phyloP scores from a whole-genome alignment of 2,797 vertebrate genomes.

The Aselliscus stoliczkanus region DNA sequence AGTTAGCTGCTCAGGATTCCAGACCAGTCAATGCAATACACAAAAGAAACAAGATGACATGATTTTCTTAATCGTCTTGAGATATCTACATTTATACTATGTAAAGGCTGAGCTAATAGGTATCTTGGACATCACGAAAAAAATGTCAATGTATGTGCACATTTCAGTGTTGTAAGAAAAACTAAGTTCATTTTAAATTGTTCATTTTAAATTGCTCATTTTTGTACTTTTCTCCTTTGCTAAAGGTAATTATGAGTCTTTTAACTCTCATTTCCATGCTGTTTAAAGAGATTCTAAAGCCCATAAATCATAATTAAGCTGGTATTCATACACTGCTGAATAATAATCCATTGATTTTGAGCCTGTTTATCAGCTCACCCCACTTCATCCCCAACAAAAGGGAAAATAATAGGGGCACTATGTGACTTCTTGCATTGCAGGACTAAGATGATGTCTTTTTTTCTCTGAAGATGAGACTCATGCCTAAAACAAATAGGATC shows the following conservation, averaged over 20 bases:
- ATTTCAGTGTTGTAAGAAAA: neutral
- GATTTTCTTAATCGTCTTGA: neutral
- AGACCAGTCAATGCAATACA: neutral
- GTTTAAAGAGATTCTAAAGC: neutral
- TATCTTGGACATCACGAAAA: neutral
- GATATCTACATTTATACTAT: neutral
- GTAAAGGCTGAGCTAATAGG: neutral
- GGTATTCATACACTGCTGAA: neutral
- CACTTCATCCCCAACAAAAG: neutral
- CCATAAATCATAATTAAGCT: slow-evolving; percentile 1
- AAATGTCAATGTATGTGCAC: neutral
- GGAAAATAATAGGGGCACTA: neutral
- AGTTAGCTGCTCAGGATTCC: neutral
- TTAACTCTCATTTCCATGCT: neutral
- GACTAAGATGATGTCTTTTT: neutral
- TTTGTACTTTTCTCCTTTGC: neutral
- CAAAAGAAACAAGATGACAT: neutral
- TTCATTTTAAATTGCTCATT: neutral
- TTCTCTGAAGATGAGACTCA: neutral
- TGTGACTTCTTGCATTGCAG: neutral
- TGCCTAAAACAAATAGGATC: neutral
- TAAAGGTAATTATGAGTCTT: slow-evolving; percentile 22
- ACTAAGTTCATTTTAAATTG: slow-evolving; percentile 11
- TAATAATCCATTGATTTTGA: neutral
- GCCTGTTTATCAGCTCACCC: neutral